Evolutionary conservation across 2,888 invertebrate genomes (phyloP).

Genomic region (Watsonalla binaria): DNA sequence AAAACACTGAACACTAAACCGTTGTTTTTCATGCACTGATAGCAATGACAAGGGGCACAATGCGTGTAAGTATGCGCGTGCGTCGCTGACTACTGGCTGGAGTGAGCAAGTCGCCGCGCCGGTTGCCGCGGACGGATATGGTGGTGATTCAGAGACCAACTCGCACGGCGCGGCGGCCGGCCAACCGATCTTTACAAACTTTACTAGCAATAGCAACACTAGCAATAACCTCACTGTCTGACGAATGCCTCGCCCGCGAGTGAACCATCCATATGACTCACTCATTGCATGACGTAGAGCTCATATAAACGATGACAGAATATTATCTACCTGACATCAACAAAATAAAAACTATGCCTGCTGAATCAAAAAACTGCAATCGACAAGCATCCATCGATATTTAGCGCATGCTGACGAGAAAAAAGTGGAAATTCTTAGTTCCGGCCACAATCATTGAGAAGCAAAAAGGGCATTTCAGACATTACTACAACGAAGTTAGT

Average conservation of each 20-base stretch:
- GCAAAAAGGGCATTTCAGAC: too few relatives aligned
- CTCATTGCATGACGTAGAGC: conserved; percentile 31
- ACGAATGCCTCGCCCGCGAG: conserved; percentile 25
- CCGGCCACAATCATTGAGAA: too few relatives aligned
- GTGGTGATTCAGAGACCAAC: conserved; percentile 50
- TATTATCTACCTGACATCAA: background rate
- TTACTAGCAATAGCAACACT: conserved; percentile 18
- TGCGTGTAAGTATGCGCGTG: conserved; percentile 62
- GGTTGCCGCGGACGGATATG: conserved; percentile 50
- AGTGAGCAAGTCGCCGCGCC: conserved; percentile 24
- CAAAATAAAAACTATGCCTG: background rate
- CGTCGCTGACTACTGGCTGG: conserved; percentile 48
- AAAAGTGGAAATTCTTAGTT: too few relatives aligned
- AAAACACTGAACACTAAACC: conserved; percentile 49
- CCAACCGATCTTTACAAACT: conserved; percentile 51
- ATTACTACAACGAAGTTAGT: too few relatives aligned
- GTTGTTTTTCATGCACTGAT: conserved; percentile 62
- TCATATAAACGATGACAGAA: conserved; percentile 18
- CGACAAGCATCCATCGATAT: too few relatives aligned
- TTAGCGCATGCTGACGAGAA: too few relatives aligned
- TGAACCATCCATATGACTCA: conserved; percentile 43
- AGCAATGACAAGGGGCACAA: conserved; percentile 36
- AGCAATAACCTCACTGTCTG: conserved; percentile 33
- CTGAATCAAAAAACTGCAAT: too few relatives aligned
- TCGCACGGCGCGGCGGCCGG: conserved; percentile 34